Conservation (phyloP, 2,888 invertebrate genomes). For the Pristionchus mayeri region DNA sequence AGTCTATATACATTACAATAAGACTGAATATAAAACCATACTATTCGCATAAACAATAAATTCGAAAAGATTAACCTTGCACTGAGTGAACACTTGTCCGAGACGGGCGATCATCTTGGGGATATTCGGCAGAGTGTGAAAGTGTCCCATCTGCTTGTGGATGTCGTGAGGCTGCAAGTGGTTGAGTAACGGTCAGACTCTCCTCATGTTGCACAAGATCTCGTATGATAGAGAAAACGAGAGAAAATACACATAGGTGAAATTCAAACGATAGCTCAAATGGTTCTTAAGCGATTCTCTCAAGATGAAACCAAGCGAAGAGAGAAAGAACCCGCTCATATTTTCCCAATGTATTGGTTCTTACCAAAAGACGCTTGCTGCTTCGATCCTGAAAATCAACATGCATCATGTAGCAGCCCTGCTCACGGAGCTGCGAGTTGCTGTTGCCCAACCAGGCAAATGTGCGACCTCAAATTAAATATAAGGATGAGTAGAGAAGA, state of each 20-base stretch:
- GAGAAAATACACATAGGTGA: background rate
- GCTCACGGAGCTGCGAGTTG: constrained; percentile 75
- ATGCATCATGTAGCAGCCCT: constrained; percentile 71
- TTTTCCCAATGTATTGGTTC: too few relatives aligned
- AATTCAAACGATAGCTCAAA: background rate
- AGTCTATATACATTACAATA: background rate
- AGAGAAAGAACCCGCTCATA: too few relatives aligned
- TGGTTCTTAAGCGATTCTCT: background rate
- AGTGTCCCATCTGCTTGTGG: constrained; percentile 55
- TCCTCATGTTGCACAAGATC: too few relatives aligned
- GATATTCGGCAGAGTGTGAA: constrained; percentile 66
- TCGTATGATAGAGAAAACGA: too few relatives aligned
- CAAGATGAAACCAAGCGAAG: too few relatives aligned
- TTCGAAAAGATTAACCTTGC: constrained; percentile 45
- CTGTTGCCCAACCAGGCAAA: constrained; percentile 73
- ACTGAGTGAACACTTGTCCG: constrained; percentile 77
- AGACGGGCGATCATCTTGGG: constrained; percentile 77
- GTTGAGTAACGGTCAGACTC: too few relatives aligned
- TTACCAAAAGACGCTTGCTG: too few relatives aligned
- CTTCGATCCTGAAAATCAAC: background rate
- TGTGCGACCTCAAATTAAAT: constrained; percentile 59
- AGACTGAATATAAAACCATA: background rate
- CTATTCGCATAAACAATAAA: background rate
- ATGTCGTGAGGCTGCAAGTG: constrained; percentile 54
- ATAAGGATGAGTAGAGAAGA: too few relatives aligned